Percentiles rank a stretch among this genome's conserved stretches.
Conservation (phyloP, 2,888 invertebrate genomes). For the Notodonta dromedarius region DNA sequence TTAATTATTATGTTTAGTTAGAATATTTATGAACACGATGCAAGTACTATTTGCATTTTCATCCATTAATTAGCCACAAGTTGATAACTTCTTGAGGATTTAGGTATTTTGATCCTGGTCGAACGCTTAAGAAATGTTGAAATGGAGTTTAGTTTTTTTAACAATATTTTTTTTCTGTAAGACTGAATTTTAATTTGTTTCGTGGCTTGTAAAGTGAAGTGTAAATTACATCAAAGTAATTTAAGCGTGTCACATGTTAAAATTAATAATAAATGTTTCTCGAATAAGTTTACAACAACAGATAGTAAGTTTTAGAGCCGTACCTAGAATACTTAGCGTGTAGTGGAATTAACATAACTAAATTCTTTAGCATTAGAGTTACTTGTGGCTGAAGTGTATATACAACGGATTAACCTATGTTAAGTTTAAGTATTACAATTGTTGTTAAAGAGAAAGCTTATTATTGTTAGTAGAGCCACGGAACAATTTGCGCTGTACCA, state of each 20-base stretch:
- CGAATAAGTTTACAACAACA: constrained; percentile 3
- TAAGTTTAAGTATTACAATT: constrained; percentile 42
- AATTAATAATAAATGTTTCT: not conserved
- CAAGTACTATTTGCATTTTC: constrained; percentile 23
- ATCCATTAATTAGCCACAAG: constrained; percentile 29
- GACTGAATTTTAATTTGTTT: constrained; percentile 9
- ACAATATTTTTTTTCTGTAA: constrained; percentile 4
- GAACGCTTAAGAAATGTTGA: not conserved
- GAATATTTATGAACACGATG: constrained; percentile 32
- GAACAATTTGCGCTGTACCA: not conserved
- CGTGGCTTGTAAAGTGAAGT: not conserved
- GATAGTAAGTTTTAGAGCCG: not conserved
- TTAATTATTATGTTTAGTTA: constrained; percentile 36
- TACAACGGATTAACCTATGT: constrained; percentile 24
- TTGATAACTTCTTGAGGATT: constrained; percentile 12
- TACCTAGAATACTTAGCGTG: constrained; percentile 1
- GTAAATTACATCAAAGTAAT: not conserved
- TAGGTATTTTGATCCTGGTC: not conserved
- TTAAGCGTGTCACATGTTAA: not conserved
- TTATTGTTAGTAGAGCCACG: constrained; percentile 14
- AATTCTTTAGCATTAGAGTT: constrained; percentile 10
- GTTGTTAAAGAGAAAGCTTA: constrained; percentile 32
- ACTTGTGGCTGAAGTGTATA: constrained; percentile 34
- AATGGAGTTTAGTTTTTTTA: not conserved
- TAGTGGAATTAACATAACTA: constrained; percentile 1